These are phyloP conservation scores for Liodrosophila aerea DNA, from an alignment of 2,888 invertebrate genomes.

Conservation along the genomic window DNA sequence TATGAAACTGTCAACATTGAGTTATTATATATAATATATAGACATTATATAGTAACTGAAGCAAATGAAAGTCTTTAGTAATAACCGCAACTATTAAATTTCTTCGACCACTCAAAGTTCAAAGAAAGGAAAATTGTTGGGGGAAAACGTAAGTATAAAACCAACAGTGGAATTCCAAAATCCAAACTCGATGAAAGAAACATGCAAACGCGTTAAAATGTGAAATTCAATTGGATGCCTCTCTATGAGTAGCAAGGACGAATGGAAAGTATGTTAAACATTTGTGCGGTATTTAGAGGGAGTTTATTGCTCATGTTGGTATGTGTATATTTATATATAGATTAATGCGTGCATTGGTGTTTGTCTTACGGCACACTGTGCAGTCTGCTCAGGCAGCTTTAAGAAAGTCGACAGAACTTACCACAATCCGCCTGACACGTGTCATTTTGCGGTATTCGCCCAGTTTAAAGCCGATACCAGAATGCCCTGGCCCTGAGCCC, in stretches of 20 bases:
- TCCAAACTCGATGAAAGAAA: slow-evolving; percentile 18
- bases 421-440: slow-evolving; percentile 79
- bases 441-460: slow-evolving; percentile 76
- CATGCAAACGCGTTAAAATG: slow-evolving; percentile 71
- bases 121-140: too few species aligned
- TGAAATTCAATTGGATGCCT: slow-evolving; percentile 40
- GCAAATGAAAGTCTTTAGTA: too few species aligned
- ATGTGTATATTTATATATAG: slow-evolving; percentile 11
- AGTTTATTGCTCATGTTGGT: too few species aligned
- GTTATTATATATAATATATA: too few species aligned
- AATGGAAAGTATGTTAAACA: slow-evolving; percentile 30
- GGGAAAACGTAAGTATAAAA: slow-evolving; percentile 45
- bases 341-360: slow-evolving; percentile 6
- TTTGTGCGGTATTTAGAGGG: slow-evolving; percentile 22
- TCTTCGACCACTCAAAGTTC: too few species aligned
- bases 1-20: too few species aligned
- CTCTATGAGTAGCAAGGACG: neutral
- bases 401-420: slow-evolving; percentile 53
- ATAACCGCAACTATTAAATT: too few species aligned
- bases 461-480: slow-evolving; percentile 54
- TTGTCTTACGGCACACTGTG: slow-evolving; percentile 5
- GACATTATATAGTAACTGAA: too few species aligned
- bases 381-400: slow-evolving; percentile 7
- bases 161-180: slow-evolving; percentile 38
- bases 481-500: neutral